Percentiles rank a stretch among this genome's conserved stretches.
Evolutionary conservation across 1,140 invertebrate genomes (phyloP).

Genomic region (Pemphigus obesinymphae): DNA sequence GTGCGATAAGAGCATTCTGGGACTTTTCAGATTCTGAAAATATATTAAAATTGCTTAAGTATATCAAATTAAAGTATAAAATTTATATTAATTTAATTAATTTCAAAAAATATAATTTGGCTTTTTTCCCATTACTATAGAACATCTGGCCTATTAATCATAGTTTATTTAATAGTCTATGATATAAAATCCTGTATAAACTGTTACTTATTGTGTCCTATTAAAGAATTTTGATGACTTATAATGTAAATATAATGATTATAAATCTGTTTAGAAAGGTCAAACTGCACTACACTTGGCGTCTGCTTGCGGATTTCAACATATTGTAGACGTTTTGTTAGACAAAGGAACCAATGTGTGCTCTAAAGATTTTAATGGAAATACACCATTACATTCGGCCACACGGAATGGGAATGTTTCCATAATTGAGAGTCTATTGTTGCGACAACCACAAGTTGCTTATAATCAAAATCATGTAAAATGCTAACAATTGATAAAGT

Average conservation of each 20-base stretch:
- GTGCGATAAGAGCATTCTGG: too few relatives aligned
- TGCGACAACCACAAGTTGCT: not conserved
- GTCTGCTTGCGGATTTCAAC: not conserved
- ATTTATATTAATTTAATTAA: too few relatives aligned
- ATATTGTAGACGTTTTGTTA: not conserved
- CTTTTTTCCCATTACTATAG: too few relatives aligned
- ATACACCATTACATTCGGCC: constrained; percentile 26
- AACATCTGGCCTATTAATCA: too few relatives aligned
- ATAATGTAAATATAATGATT: not conserved
- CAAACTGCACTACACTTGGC: constrained; percentile 23
- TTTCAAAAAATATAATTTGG: too few relatives aligned
- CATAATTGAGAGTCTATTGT: not conserved
- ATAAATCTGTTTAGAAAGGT: not conserved
- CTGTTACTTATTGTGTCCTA: too few relatives aligned
- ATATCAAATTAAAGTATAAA: too few relatives aligned
- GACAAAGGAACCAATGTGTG: not conserved
- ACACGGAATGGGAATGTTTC: not conserved
- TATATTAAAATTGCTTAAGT: too few relatives aligned
- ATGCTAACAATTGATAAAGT: not conserved
- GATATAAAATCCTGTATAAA: too few relatives aligned
- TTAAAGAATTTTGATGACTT: not conserved
- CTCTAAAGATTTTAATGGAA: not conserved
- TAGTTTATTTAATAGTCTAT: too few relatives aligned
- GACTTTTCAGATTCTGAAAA: too few relatives aligned
- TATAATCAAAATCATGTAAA: constrained; percentile 1